Percentiles rank a stretch among this genome's conserved stretches.
These are phyloP conservation scores for Tricholauxania praeusta DNA, from an alignment of 2,888 invertebrate genomes.

Conservation along the genomic window DNA sequence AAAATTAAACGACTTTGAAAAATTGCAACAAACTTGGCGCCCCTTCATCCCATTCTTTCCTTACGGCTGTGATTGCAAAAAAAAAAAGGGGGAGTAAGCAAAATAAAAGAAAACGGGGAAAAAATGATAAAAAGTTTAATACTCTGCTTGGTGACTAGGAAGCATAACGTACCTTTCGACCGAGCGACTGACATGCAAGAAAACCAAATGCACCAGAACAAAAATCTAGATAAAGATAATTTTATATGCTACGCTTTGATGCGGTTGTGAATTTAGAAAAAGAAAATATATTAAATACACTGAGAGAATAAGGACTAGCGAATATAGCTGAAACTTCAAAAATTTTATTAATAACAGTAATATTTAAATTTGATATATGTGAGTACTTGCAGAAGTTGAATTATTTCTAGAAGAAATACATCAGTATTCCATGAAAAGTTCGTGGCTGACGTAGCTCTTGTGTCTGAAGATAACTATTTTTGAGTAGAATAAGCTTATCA, in stretches of 20 bases:
- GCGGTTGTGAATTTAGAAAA: constrained; percentile 7
- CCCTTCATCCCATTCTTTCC: neutral
- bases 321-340: too few relatives aligned
- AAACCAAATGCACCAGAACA: neutral
- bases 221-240: constrained; percentile 26
- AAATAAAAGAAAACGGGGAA: neutral
- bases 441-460: too few relatives aligned
- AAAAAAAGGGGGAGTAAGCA: neutral
- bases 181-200: neutral
- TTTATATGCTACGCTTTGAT: constrained; percentile 28
- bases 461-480: too few relatives aligned
- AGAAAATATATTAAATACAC: too few relatives aligned
- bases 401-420: too few relatives aligned
- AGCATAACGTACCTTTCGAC: neutral
- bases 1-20: constrained; percentile 3
- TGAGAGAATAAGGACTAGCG: too few relatives aligned
- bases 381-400: too few relatives aligned
- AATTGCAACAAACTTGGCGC: neutral
- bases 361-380: too few relatives aligned
- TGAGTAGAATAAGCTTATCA: too few relatives aligned
- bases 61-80: neutral
- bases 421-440: too few relatives aligned
- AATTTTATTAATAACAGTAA: too few relatives aligned
- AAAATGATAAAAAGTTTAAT: neutral
- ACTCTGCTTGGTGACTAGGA: neutral